These are phyloP conservation scores for Ceratina calcarata DNA, from an alignment of 1,140 invertebrate genomes.

Conservation along the genomic window DNA sequence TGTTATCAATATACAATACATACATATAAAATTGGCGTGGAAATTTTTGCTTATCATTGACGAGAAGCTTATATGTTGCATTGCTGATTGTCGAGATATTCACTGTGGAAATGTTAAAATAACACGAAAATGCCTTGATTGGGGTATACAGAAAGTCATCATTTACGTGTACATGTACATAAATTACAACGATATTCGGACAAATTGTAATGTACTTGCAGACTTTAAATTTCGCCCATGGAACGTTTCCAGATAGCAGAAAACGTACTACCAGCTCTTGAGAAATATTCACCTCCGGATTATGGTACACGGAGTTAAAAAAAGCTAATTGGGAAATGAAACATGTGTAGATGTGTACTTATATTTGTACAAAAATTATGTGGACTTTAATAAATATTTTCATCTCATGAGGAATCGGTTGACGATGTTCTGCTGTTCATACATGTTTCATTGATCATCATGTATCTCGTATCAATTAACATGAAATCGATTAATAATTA, in stretches of 20 bases:
- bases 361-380: neutral
- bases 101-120: neutral
- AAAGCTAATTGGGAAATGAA: constrained; percentile 2
- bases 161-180: neutral
- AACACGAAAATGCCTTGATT: constrained; percentile 7
- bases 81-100: constrained; percentile 4
- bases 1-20: neutral
- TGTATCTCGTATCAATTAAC: neutral
- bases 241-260: neutral
- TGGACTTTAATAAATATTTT: neutral
- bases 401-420: too few species aligned
- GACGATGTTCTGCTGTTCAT: neutral
- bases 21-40: neutral
- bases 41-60: constrained; percentile 17
- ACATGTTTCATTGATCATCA: neutral
- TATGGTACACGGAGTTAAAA: constrained; percentile 5
- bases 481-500: neutral
- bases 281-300: neutral
- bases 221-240: constrained; percentile 5
- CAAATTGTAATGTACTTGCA: neutral
- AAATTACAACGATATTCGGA: too few species aligned
- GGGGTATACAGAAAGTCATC: neutral
- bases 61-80: constrained; percentile 20
- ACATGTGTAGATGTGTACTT: too few species aligned
- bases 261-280: neutral